A percentile compares a stretch with the other conserved stretches of the same genome.
These are phyloP conservation scores for Hirtodrosophila confusa DNA, from an alignment of 2,888 invertebrate species.

Conservation along the genomic window DNA sequence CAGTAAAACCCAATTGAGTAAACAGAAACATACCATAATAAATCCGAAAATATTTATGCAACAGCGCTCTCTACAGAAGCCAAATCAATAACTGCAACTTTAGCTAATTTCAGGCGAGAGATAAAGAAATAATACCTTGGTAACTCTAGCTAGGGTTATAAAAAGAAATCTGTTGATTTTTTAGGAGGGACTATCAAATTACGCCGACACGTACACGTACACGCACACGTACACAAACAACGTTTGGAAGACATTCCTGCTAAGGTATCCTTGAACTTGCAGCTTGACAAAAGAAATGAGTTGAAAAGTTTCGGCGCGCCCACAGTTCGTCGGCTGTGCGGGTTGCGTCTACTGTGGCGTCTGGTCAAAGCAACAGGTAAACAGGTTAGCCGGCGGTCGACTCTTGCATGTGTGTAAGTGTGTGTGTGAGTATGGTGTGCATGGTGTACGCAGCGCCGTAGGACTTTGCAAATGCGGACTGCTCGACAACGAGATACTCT, in stretches of 20 bases:
- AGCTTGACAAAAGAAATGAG: constrained; percentile 60
- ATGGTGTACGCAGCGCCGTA: constrained; percentile 30
- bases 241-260: constrained; percentile 30
- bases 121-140: constrained; percentile 44
- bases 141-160: constrained; percentile 58
- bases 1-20: no score
- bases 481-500: constrained; percentile 30
- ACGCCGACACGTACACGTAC: constrained; percentile 70
- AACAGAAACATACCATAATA: no score
- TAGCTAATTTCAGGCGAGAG: constrained; percentile 36
- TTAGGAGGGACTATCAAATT: constrained; percentile 75
- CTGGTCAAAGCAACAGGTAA: constrained; percentile 53
- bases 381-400: constrained; percentile 64
- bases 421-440: constrained; percentile 8
- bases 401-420: constrained; percentile 30
- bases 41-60: neutral
- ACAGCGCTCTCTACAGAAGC: constrained; percentile 63
- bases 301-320: constrained; percentile 48
- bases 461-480: constrained; percentile 7
- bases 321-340: constrained; percentile 52
- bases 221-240: constrained; percentile 57
- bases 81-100: constrained; percentile 71
- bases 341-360: constrained; percentile 56
- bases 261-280: constrained; percentile 81
- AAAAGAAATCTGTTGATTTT: constrained; percentile 61